phyloP scores from a whole-genome alignment of 2,113 vertebrate genomes.

The Syngnathus typhle region DNA sequence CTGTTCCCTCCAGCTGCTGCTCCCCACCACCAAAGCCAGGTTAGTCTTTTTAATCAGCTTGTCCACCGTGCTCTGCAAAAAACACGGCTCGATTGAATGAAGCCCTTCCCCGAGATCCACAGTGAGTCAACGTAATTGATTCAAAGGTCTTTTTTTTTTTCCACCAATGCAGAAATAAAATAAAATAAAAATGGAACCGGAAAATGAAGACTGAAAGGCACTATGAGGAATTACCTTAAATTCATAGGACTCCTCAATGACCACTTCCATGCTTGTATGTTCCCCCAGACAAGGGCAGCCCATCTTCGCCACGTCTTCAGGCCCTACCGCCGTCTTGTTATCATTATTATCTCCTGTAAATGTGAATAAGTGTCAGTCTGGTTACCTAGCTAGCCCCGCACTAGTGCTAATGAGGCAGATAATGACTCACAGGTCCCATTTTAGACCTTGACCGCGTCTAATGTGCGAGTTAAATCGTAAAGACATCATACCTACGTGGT shows the following conservation, averaged over 20 bases:
- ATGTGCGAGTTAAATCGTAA: background rate
- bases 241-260: conserved; percentile 78
- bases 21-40: conserved; percentile 79
- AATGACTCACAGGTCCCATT: background rate
- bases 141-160: too few species aligned
- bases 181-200: too few species aligned
- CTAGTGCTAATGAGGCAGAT: background rate
- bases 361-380: conserved; percentile 8
- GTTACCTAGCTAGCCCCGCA: background rate
- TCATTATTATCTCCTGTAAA: conserved; percentile 72
- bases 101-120: conserved; percentile 10
- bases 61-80: conserved; percentile 76
- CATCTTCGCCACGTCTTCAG: conserved; percentile 75
- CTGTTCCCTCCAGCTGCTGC: conserved; percentile 82
- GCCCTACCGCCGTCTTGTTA: conserved; percentile 65
- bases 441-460: background rate
- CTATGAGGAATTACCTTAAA: conserved; percentile 68
- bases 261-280: conserved; percentile 73
- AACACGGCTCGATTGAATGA: conserved; percentile 3
- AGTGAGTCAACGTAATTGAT: conserved; percentile 16
- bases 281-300: conserved; percentile 75
- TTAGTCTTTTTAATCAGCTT: conserved; percentile 83
- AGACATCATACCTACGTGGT: background rate
- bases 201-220: too few species aligned
- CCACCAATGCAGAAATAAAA: too few species aligned